Base-by-base conservation (phyloP, 2,888 invertebrate species). In the Andricus quercusramuli region DNA sequence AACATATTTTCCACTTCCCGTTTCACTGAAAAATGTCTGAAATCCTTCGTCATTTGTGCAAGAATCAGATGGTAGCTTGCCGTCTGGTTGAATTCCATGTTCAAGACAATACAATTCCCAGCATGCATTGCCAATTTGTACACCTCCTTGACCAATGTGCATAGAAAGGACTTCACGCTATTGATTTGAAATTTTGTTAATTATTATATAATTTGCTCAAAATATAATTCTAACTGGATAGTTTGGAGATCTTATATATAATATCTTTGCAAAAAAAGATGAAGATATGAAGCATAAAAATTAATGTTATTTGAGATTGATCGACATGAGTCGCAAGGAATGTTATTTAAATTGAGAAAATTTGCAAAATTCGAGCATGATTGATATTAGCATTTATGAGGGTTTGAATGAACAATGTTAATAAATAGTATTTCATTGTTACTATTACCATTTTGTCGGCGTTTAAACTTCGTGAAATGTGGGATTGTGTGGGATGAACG, bases 121-220 rank as follows among this genome's bases (percentile, higher is more conserved):
- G 91, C 96, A 96, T 80, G 96, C 95, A 89, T 96, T 96, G 78
- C 97, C 97, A 93, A 97, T 97, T 94, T 97, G 97, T 79, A 96
- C 96, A 82, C 97, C 97, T 78, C 96, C 97, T 93, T 97, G 97
- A 29, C 97, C 97, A 88, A 97, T 95, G 93, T 97, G 97, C 91
- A 97, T 95, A 82, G 97, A 97, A 90, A 97, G 96, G 93, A 97
- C 96, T 94, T 97, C 97, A 93, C 97, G 96, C 97, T 96, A 93
- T 90, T 80, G 80, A 83, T 84, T 79, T 77, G 78, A 78, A 79
- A 78, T 79, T 83, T 82, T 82, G 67, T 78, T 78, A 32, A 79
- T 79, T 65, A 65, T 77, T 74, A 80, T 76, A 82, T 78, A 65
- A 78, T 77, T 47, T 4, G 0, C 4, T 51, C 9, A 51, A 70